Conservation (phyloP, 2,797 vertebrate species). For the Chrysocyon brachyurus region DNA sequence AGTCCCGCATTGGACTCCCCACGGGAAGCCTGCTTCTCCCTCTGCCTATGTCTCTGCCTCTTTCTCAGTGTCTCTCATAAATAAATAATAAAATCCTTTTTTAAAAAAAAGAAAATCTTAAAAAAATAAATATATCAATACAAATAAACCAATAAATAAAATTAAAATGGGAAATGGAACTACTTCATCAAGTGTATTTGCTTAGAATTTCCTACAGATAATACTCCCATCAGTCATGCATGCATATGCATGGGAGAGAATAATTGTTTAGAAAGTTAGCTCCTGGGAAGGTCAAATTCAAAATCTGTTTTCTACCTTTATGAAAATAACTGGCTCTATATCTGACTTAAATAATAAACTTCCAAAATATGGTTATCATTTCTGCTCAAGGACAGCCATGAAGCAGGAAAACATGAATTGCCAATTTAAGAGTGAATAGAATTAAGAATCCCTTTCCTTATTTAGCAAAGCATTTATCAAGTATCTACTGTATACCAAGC, state of each 20-base stretch:
- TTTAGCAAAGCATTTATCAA: background rate
- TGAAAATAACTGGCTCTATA: background rate
- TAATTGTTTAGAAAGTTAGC: constrained; percentile 12
- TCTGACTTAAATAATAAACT: background rate
- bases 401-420: background rate
- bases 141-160: background rate
- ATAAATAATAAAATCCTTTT: no score
- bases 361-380: background rate
- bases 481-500: background rate
- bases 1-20: no score
- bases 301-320: constrained; percentile 32
- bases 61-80: no score
- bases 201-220: background rate
- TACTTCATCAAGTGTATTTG: background rate
- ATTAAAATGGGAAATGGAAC: background rate
- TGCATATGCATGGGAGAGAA: background rate
- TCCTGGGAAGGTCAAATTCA: background rate
- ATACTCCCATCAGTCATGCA: background rate
- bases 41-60: no score
- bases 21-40: no score
- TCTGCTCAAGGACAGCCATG: background rate
- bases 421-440: background rate
- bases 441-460: background rate
- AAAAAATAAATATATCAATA: background rate
- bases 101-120: no score